Conservation (phyloP, 2,113 vertebrate genomes). For the Oryzias melastigma region DNA sequence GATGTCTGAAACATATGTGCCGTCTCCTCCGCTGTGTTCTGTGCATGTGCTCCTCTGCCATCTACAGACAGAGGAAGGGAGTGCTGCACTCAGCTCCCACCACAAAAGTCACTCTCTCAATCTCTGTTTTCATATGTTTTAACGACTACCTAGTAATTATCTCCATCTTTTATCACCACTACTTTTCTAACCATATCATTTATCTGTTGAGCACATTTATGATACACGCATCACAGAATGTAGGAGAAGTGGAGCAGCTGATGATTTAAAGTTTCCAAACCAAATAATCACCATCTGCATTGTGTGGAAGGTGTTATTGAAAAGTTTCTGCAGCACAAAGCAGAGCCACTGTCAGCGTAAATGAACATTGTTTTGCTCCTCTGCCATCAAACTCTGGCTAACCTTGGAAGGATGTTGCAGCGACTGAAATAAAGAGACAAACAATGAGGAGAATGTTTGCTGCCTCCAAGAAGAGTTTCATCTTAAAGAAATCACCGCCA, state of each 20-base stretch:
- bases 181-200: not conserved
- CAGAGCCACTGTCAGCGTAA: slow-evolving; percentile 18
- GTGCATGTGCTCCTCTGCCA: slow-evolving; percentile 69
- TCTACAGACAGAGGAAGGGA: slow-evolving; percentile 66
- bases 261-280: slow-evolving; percentile 73
- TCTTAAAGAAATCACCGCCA: not conserved
- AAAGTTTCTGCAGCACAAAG: slow-evolving; percentile 27
- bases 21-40: slow-evolving; percentile 2
- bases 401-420: slow-evolving; percentile 36
- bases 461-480: not conserved
- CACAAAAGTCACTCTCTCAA: too few relatives aligned
- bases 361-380: slow-evolving; percentile 19
- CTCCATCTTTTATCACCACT: not conserved
- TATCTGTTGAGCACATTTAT: not conserved
- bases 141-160: not conserved
- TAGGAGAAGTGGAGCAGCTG: slow-evolving; percentile 61
- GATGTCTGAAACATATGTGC: slow-evolving; percentile 22
- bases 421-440: slow-evolving; percentile 10
- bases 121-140: not conserved
- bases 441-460: not conserved
- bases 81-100: slow-evolving; percentile 19
- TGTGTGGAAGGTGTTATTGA: slow-evolving; percentile 64
- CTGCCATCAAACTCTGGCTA: slow-evolving; percentile 31
- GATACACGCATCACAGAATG: slow-evolving; percentile 15
- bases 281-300: slow-evolving; percentile 85